A percentile compares a stretch with the other conserved stretches of the same genome.
Evolutionary conservation across 1,140 invertebrate species (phyloP).

Genomic region (Amphibalanus amphitrite): DNA sequence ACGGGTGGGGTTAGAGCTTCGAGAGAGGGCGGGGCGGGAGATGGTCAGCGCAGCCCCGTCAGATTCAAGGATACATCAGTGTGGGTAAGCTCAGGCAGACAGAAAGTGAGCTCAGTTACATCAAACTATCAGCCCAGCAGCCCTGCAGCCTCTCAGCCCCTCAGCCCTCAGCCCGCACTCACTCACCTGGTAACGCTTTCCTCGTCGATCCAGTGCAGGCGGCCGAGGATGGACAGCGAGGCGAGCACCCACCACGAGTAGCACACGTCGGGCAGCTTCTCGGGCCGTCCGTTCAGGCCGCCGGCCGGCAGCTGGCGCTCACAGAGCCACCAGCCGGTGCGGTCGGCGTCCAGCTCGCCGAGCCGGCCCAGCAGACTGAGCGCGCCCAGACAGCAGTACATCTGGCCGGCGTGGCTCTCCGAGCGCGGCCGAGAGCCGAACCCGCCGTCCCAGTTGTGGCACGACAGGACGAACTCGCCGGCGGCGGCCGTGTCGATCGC

Average conservation of each 20-base stretch:
- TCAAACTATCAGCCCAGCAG: too few relatives aligned
- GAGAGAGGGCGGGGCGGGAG: too few relatives aligned
- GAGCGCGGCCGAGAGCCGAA: slow-evolving; percentile 92
- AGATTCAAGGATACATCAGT: too few relatives aligned
- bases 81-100: too few relatives aligned
- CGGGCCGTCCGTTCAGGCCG: slow-evolving; percentile 88
- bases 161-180: too few relatives aligned
- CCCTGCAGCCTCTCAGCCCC: too few relatives aligned
- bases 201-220: slow-evolving; percentile 88
- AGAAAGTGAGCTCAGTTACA: too few relatives aligned
- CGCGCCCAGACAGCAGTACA: slow-evolving; percentile 89
- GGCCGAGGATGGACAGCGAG: slow-evolving; percentile 80
- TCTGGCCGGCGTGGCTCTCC: slow-evolving; percentile 90
- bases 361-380: slow-evolving; percentile 43
- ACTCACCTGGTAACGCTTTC: slow-evolving; percentile 43
- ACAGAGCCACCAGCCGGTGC: slow-evolving; percentile 92
- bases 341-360: slow-evolving; percentile 70
- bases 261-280: slow-evolving; percentile 75
- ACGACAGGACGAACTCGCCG: slow-evolving; percentile 75
- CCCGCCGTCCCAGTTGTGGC: slow-evolving; percentile 98
- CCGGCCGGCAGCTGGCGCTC: slow-evolving; percentile 91
- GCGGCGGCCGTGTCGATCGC: slow-evolving; percentile 71
- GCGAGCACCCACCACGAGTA: slow-evolving; percentile 96
- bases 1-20: too few relatives aligned
- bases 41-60: too few relatives aligned